These are phyloP conservation scores for Brachypterus glaber DNA, from an alignment of 2,888 invertebrate species.

Conservation along the genomic window DNA sequence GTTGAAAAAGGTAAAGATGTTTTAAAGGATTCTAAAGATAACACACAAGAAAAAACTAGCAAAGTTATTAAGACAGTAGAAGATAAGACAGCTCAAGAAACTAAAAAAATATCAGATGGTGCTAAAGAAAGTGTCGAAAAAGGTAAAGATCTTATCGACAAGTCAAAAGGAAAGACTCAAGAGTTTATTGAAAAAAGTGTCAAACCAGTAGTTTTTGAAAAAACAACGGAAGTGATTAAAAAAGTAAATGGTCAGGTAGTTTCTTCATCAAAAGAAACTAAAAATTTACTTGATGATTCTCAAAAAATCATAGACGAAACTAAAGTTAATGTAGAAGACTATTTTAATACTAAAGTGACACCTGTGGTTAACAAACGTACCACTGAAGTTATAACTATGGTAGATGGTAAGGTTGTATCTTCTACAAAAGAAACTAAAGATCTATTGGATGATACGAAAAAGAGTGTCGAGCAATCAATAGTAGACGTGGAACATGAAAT, in stretches of 20 bases:
- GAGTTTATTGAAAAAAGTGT: too few relatives aligned
- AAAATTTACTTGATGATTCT: background rate
- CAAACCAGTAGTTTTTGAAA: too few relatives aligned
- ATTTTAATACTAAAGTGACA: background rate
- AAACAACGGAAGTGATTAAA: too few relatives aligned
- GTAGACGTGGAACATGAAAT: slow-evolving; percentile 5
- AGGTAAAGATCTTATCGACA: slow-evolving; percentile 22
- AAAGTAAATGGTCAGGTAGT: background rate
- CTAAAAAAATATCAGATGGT: slow-evolving; percentile 13
- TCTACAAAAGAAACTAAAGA: background rate
- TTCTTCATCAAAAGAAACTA: too few relatives aligned
- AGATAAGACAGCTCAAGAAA: slow-evolving; percentile 12
- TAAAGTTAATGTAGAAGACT: slow-evolving; percentile 4
- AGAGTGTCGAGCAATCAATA: slow-evolving; percentile 2
- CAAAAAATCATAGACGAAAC: too few relatives aligned
- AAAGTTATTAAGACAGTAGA: slow-evolving; percentile 1
- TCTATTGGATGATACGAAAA: background rate
- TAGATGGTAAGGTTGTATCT: background rate
- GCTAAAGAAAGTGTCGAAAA: slow-evolving; percentile 12
- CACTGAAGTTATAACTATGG: background rate
- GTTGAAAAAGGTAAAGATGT: slow-evolving; percentile 4
- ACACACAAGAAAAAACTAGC: background rate
- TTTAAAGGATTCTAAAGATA: background rate
- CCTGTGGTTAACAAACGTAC: background rate
- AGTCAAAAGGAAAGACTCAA: slow-evolving; percentile 21